Evolutionary conservation across 2,113 vertebrate genomes (phyloP).

Genomic region (Charina bottae): DNA sequence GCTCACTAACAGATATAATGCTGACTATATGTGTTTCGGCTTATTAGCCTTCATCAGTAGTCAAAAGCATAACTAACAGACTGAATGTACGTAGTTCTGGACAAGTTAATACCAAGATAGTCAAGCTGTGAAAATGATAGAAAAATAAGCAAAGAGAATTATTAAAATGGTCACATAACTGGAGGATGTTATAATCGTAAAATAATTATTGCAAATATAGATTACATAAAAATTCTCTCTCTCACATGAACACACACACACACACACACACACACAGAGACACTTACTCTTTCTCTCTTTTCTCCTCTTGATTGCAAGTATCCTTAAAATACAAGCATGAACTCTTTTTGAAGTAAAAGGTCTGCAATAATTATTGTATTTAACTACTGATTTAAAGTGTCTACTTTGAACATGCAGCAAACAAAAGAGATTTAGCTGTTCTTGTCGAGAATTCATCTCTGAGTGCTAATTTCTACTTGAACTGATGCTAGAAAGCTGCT

Average conservation of each 20-base stretch:
- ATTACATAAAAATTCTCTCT: background rate
- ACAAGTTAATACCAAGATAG: no score
- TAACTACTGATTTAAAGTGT: slow-evolving; percentile 47
- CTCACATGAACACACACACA: background rate
- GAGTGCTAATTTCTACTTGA: slow-evolving; percentile 52
- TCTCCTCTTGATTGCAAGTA: slow-evolving; percentile 24
- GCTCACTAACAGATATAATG: no score
- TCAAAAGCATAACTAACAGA: no score
- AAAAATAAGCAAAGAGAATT: no score
- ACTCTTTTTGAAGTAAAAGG: slow-evolving; percentile 53
- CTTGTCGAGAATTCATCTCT: slow-evolving; percentile 41
- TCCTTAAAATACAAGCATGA: slow-evolving; percentile 27
- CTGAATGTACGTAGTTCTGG: no score
- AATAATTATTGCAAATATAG: no score
- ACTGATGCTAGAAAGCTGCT: slow-evolving; percentile 34
- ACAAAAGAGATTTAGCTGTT: slow-evolving; percentile 45
- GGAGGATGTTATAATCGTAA: no score
- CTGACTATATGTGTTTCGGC: no score
- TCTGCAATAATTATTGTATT: slow-evolving; percentile 50
- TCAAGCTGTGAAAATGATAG: no score
- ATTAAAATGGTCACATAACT: no score
- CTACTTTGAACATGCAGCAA: slow-evolving; percentile 40
- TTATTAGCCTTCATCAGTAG: no score
- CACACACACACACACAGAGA: background rate
- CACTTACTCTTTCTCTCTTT: slow-evolving; percentile 5